phyloP scores from a whole-genome alignment of 2,797 vertebrate genomes.

The Botia almorhae region DNA sequence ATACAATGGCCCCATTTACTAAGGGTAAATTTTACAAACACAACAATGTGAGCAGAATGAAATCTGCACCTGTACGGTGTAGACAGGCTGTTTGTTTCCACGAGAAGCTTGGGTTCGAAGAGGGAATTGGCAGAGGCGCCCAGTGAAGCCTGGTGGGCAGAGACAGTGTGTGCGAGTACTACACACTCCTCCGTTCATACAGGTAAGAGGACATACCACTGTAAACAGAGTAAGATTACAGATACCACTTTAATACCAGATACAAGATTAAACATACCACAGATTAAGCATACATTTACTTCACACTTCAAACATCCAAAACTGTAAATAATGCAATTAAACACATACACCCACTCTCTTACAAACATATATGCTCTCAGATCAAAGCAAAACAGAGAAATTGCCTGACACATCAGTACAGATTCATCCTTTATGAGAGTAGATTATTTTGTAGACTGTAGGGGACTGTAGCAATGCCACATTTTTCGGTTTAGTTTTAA shows the following conservation, averaged over 20 bases:
- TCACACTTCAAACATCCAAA: background rate
- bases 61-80: constrained; percentile 70
- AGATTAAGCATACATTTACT: background rate
- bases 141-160: constrained; percentile 88
- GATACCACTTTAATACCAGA: too few relatives aligned
- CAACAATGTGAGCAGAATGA: background rate
- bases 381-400: background rate
- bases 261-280: background rate
- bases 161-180: constrained; percentile 88
- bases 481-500: too few relatives aligned
- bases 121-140: constrained; percentile 88
- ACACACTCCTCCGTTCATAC: constrained; percentile 93
- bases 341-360: background rate
- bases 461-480: too few relatives aligned
- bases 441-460: background rate
- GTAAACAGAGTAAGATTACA: constrained; percentile 35
- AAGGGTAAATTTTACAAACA: background rate
- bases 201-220: constrained; percentile 93
- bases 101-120: constrained; percentile 75
- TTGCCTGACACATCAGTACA: background rate
- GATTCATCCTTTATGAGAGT: background rate
- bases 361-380: background rate
- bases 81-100: constrained; percentile 87
- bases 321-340: background rate
- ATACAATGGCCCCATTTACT: background rate